Conservation (phyloP, 2,113 vertebrate genomes). For the Hiodon alosoides region DNA sequence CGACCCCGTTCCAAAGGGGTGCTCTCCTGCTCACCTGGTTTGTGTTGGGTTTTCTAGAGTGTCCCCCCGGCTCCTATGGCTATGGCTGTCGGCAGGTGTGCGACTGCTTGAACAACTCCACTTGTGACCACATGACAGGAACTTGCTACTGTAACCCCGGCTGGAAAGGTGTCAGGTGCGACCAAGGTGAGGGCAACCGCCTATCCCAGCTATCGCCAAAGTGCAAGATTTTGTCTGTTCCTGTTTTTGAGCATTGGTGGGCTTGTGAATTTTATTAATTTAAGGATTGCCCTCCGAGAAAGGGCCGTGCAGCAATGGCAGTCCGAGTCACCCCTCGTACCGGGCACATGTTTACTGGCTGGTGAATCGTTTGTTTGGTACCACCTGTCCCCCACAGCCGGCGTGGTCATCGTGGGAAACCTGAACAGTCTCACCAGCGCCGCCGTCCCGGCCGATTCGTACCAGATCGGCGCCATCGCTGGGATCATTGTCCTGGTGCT, state of each 20-base stretch:
- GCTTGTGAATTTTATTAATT: no score
- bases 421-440: slow-evolving; percentile 87
- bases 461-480: slow-evolving; percentile 87
- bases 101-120: slow-evolving; percentile 93
- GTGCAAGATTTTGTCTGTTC: neutral
- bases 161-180: slow-evolving; percentile 93
- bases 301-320: no score
- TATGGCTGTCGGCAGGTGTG: slow-evolving; percentile 93
- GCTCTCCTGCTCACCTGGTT: neutral
- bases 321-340: neutral
- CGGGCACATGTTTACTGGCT: neutral
- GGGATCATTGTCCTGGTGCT: slow-evolving; percentile 86
- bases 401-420: slow-evolving; percentile 81
- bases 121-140: slow-evolving; percentile 92
- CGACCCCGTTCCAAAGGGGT: no score
- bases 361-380: neutral
- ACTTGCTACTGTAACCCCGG: slow-evolving; percentile 94
- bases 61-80: slow-evolving; percentile 81
- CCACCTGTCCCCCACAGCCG: slow-evolving; percentile 57
- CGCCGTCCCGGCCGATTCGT: slow-evolving; percentile 80
- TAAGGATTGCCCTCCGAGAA: no score
- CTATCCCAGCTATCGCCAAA: neutral
- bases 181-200: slow-evolving; percentile 72
- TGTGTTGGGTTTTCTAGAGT: slow-evolving; percentile 62
- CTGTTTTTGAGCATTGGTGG: neutral